These are phyloP conservation scores for Indicator maculatus DNA, from an alignment of 2,113 vertebrate species.

Conservation along the genomic window DNA sequence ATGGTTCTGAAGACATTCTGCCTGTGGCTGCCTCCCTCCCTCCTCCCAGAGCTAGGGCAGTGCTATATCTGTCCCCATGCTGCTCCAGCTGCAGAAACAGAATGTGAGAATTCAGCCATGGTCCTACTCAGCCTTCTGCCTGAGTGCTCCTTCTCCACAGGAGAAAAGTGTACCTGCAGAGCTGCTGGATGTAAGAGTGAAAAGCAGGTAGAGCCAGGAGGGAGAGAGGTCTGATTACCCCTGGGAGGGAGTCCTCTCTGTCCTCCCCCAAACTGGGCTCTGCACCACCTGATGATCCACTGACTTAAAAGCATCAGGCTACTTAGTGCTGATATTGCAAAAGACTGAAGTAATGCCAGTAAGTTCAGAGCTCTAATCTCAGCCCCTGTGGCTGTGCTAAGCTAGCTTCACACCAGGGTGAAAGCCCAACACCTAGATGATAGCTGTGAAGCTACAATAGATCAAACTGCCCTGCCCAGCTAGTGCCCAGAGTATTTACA, in stretches of 20 bases:
- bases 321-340: not conserved
- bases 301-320: not conserved
- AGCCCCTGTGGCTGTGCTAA: not conserved
- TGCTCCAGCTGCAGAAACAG: not conserved
- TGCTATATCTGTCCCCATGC: accelerated
- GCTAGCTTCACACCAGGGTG: not conserved
- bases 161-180: not conserved
- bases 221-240: not conserved
- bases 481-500: not conserved
- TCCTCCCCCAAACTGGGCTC: not conserved
- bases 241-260: not conserved
- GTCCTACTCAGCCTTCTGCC: not conserved
- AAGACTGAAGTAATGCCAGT: not conserved
- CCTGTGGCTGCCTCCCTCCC: not conserved
- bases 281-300: not conserved
- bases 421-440: not conserved
- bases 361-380: not conserved
- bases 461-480: not conserved
- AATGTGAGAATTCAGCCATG: not conserved
- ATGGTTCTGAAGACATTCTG: not conserved
- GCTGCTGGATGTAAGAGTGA: not conserved
- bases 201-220: not conserved
- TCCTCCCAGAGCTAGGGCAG: not conserved
- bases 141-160: not conserved
- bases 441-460: not conserved